Base-by-base conservation (phyloP, 2,797 vertebrate species). In the Acanthornis magna region DNA sequence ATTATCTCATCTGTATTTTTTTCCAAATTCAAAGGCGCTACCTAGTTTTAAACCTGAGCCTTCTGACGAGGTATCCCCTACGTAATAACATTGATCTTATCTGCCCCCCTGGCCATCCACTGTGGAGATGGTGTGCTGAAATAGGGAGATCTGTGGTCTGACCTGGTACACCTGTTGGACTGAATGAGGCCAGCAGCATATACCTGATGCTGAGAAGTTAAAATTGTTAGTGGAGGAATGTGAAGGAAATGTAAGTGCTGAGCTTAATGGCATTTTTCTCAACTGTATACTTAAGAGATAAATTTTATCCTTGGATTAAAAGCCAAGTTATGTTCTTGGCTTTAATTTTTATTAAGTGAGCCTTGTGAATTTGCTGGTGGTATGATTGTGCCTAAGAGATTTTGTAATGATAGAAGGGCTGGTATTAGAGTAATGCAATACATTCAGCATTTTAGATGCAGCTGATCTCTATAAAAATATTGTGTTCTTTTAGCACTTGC, bases 291-390 rank as follows among this genome's bases (percentile, higher is more conserved):
- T 66, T 81, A 78, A 88, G 32, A 50, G 34, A 51, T 88, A 77
- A 75, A 88, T 80, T 85, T 34, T n/a, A 45, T 63, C 22, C 30
- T 71, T 70, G 36, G 32, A 50, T 92, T 91, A 92, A 85, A 48
- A 73, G 38, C 30, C 27, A 54, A 42, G 23, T 78, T 76, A 16
- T 78, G 5, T 63, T 45, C n/a, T 62, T 9, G 2, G 25, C 36
- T 78, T 14, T 40, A n/a, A 30, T 89, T 94, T 81, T 75, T 36
- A 54, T 58, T 88, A 22, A 53, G 27, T n/a, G 22, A 76, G 9
- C 40, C 43, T 57, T 78, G 21, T 70, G 34, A 76, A 63, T 68
- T 76, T 79, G 43, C 13, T 81, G 55, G 30, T 61, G 51, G 12
- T 67, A 62, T 53, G 48, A 36, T 30, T 70, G 36, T 43, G 32